Evolutionary conservation across 2,113 vertebrate species (phyloP), one percentile per base, ranked within the genome.

Genomic region (Piprites chloris): DNA sequence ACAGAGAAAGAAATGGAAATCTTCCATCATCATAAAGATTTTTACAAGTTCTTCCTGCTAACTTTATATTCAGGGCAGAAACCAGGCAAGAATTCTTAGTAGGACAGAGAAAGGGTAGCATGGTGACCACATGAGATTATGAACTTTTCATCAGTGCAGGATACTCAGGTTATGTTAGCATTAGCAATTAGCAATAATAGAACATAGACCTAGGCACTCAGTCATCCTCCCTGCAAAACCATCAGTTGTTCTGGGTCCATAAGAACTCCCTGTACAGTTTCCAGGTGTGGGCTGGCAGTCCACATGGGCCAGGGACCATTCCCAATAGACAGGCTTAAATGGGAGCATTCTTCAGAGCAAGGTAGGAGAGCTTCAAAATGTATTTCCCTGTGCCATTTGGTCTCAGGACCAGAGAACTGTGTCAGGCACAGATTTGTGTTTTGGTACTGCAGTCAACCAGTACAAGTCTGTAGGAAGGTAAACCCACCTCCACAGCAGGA

Each of bases 201-300:
- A 53, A 47, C n/a, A 14, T 3, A 50, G 23, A 16, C 12, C 9
- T 32, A 18, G 14, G 26, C 50, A 30, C n/a, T 69, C 55, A 27
- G 44, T 61, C n/a, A 80, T 26, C 46, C 41, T 68, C 24, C 26
- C 26, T 62, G 61, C 0, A 5, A 91, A 80, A 35, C 3, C 16
- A 6, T n/a, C 20, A 1, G 3, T 18, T 58, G 3, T 53, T 77
- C 58, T 50, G 32, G 12, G 28, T 35, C 55, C 32, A 5, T 21
- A 37, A 66, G 17, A 13, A 4, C 35, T 58, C 17, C 24, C 32
- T 26, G 61, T 11, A 41, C 4, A 39, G 23, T 46, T 82, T 16
- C 47, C 2, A 1, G 21, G 8, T 1, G 0, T 24, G 21, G 33
- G 19, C 35, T 74, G 67, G 27, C 9, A 5, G 37, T 33, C 86